phyloP scores from a whole-genome alignment of 2,888 invertebrate genomes.

The Hoplodrina blanda region DNA sequence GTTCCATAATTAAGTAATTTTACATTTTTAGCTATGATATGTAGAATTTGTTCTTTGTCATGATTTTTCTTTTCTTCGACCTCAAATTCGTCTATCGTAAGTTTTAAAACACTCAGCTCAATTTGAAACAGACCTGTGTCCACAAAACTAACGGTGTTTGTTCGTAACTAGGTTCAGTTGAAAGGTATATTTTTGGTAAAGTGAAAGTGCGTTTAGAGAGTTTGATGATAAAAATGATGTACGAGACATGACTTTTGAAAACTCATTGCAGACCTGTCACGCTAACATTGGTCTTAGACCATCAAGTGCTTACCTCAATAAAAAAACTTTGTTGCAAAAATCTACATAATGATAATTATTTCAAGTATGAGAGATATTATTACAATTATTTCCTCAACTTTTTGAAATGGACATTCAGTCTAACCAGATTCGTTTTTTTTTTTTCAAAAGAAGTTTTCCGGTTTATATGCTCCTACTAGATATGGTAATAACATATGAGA shows the following conservation, averaged over 20 bases:
- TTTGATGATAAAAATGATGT: slow-evolving; percentile 22
- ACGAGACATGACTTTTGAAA: slow-evolving; percentile 1
- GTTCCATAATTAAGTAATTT: slow-evolving; percentile 1
- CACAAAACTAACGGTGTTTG: slow-evolving; percentile 49
- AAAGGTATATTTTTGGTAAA: slow-evolving; percentile 37
- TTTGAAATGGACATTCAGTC: not conserved
- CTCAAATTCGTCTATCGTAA: slow-evolving; percentile 2
- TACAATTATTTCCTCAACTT: not conserved
- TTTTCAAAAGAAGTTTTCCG: not conserved
- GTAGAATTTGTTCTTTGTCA: not conserved
- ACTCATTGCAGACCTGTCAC: not conserved
- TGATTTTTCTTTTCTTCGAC: slow-evolving; percentile 4
- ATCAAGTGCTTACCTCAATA: not conserved
- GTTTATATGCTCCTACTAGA: not conserved
- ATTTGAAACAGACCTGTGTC: slow-evolving; percentile 28
- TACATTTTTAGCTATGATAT: not conserved
- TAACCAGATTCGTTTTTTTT: not conserved
- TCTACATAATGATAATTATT: not conserved
- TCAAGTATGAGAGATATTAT: not conserved
- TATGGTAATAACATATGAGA: slow-evolving; percentile 2
- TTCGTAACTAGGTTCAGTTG: slow-evolving; percentile 29
- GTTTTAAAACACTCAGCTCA: slow-evolving; percentile 11
- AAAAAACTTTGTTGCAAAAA: not conserved
- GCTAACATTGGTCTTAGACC: not conserved
- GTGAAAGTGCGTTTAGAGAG: slow-evolving; percentile 58